Conservation (phyloP, 2,113 vertebrate genomes). For the Trogon melanurus region DNA sequence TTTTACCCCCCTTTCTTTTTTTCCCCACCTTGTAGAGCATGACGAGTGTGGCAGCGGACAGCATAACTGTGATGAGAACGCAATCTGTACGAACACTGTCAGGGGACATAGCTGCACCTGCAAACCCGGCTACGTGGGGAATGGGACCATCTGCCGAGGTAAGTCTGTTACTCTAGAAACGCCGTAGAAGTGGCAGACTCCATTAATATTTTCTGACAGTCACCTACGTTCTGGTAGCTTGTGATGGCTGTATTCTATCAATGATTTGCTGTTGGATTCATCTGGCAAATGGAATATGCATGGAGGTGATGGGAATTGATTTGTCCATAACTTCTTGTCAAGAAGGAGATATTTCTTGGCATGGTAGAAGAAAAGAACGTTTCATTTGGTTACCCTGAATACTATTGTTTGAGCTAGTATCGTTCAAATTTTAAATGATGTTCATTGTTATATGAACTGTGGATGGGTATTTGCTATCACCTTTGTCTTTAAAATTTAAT, state of each 20-base stretch:
- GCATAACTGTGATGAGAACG: conserved; percentile 87
- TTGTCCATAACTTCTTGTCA: not conserved
- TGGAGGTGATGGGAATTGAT: conserved; percentile 62
- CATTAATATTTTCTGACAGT: not conserved
- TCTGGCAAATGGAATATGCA: not conserved
- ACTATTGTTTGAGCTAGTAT: not conserved
- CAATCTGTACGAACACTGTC: conserved; percentile 96
- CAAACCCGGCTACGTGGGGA: conserved; percentile 92
- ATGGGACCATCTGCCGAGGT: conserved; percentile 93
- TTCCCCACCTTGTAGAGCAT: conserved; percentile 75
- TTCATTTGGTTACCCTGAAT: not conserved
- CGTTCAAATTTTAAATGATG: not conserved
- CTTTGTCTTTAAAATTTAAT: not conserved
- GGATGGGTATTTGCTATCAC: not conserved
- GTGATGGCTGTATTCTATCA: not conserved
- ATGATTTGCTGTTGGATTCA: not conserved
- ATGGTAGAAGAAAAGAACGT: not conserved
- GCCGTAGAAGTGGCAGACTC: not conserved
- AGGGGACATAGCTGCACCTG: conserved; percentile 94
- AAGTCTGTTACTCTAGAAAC: not conserved
- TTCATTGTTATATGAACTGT: not conserved
- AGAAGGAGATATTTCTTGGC: not conserved
- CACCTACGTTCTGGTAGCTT: not conserved
- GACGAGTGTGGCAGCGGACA: conserved; percentile 88
- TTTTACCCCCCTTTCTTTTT: rapidly evolving